Base-by-base conservation (phyloP, 2,797 vertebrate species). In the Gobionotothen gibberifrons region DNA sequence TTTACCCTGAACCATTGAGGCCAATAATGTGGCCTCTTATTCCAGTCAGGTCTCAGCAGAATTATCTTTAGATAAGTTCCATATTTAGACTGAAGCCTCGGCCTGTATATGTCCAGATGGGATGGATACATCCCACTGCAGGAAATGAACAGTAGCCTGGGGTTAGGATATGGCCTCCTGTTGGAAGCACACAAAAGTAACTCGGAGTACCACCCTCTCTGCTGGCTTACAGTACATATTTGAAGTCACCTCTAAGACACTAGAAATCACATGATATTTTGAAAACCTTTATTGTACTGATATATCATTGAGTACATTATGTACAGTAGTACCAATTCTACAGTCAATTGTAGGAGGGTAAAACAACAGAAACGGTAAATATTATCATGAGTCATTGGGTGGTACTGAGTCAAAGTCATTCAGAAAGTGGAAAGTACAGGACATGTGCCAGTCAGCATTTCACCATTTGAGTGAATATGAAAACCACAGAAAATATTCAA, bases 81-180 rank as follows among this genome's bases (percentile, higher is more conserved):
- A 85, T 72, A 87, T 86, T 86, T 55, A 66, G 63, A 49, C 8
- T 72, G 51, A 87, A 62, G 64, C 68, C 58, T 36, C 16, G 4
- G 79, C 75, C 52, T 43, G 19, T 61, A 17, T 61, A 17, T 63
- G 53, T 76, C 86, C 86, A 88, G 85, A 88, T 90, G 82, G 72
- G 63, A 70, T 56, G 0, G 10, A 12, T 60, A 46, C 58, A 80
- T 85, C 72, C 82, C 26, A 47, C 52, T 52, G 74, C 81, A 90
- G 88, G 85, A 91, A 89, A 90, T 90, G 73, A 90, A 87, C 62
- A 75, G 81, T 59, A 60, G 69, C 79, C 74, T 71, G 52, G 60
- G 26, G 69, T 78, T 48, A 78, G 59, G 55, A 57, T 54, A 36
- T 9, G 64, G 68, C 72, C 67, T 76, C 69, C 69, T 82, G 60